A percentile compares a stretch with the other conserved stretches of the same genome.
These are phyloP conservation scores for Euborellia annulipes DNA, from an alignment of 1,140 invertebrate species.

Conservation along the genomic window DNA sequence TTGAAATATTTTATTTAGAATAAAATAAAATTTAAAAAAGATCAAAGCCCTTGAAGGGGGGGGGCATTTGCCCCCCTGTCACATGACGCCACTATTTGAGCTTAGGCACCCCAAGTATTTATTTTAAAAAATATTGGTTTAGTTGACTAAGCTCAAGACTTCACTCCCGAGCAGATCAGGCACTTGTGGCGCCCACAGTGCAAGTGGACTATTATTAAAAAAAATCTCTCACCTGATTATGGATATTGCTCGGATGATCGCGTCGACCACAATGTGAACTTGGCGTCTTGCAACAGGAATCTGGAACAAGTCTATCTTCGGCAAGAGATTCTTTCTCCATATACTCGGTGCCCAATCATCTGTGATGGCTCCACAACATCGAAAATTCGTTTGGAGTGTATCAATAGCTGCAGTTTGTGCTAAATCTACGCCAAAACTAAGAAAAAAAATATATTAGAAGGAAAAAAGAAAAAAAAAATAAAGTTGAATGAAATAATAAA, in stretches of 20 bases:
- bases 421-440: background rate
- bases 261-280: slow-evolving; percentile 48
- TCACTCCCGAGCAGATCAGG: too few species aligned
- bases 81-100: too few species aligned
- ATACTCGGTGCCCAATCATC: slow-evolving; percentile 53
- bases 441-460: too few species aligned
- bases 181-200: too few species aligned
- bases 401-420: slow-evolving; percentile 12
- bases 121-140: too few species aligned
- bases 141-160: too few species aligned
- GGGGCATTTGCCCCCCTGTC: too few species aligned
- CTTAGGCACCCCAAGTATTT: too few species aligned
- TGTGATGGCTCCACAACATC: slow-evolving; percentile 55
- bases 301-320: slow-evolving; percentile 47
- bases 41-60: too few species aligned
- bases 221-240: slow-evolving; percentile 45
- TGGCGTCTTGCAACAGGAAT: slow-evolving; percentile 67
- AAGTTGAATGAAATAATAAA: slow-evolving; percentile 4
- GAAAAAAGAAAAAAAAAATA: too few species aligned
- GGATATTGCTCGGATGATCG: slow-evolving; percentile 72
- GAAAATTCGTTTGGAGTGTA: slow-evolving; percentile 40
- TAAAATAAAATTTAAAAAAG: too few species aligned
- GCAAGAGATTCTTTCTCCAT: slow-evolving; percentile 36
- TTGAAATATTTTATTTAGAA: too few species aligned
- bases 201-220: background rate